Evolutionary conservation across 1,140 invertebrate genomes (phyloP).

Genomic region (Aphelenchoides fujianensis): DNA sequence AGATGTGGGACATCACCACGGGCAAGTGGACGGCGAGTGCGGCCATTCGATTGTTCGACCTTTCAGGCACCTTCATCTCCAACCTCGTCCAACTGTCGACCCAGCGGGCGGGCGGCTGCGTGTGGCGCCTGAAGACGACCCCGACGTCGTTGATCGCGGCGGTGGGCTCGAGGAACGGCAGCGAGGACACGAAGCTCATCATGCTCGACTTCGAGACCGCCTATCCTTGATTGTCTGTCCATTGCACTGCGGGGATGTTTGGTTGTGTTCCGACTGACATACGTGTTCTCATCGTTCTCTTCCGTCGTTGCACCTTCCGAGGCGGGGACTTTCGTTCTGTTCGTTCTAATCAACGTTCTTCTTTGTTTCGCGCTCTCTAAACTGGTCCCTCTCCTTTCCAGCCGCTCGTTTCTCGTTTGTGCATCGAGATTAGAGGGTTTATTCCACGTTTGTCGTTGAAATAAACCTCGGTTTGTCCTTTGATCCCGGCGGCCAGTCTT

Average conservation of each 20-base stretch:
- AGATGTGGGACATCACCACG: constrained; percentile 94
- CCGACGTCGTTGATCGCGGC: constrained; percentile 96
- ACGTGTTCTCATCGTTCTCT: too few species aligned
- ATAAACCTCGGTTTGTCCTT: too few species aligned
- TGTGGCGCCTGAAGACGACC: constrained; percentile 92
- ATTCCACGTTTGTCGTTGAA: too few species aligned
- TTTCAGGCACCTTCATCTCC: constrained; percentile 77
- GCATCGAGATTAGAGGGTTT: too few species aligned
- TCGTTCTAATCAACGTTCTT: too few species aligned
- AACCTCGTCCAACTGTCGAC: constrained; percentile 88
- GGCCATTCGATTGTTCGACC: background rate
- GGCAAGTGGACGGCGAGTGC: constrained; percentile 64
- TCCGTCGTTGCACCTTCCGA: too few species aligned
- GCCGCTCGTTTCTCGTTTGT: background rate
- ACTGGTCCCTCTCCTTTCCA: constrained; percentile 11
- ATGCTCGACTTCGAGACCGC: constrained; percentile 94
- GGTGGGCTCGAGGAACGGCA: constrained; percentile 93
- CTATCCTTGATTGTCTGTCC: constrained; percentile 38
- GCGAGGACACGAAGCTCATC: constrained; percentile 95
- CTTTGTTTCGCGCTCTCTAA: too few species aligned
- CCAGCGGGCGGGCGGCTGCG: constrained; percentile 94
- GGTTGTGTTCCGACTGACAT: too few species aligned
- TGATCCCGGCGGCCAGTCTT: too few species aligned
- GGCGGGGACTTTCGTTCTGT: too few species aligned
- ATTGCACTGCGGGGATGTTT: too few species aligned